Conservation (phyloP, 2,113 vertebrate genomes). For the Spea bombifrons region DNA sequence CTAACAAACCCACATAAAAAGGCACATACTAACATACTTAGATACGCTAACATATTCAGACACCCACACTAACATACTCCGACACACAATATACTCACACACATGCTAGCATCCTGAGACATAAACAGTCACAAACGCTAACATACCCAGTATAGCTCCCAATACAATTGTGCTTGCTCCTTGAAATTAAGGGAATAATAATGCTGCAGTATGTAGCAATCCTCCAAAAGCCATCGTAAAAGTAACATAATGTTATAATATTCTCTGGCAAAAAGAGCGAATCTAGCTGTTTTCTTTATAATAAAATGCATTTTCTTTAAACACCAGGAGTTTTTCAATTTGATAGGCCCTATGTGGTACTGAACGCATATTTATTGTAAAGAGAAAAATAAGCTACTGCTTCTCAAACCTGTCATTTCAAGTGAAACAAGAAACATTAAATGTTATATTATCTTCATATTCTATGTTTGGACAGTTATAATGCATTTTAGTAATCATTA, state of each 20-base stretch:
- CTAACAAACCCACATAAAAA: too few relatives aligned
- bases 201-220: too few relatives aligned
- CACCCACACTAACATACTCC: too few relatives aligned
- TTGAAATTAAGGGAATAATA: too few relatives aligned
- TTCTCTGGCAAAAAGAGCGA: slow-evolving; percentile 1
- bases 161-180: too few relatives aligned
- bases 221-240: too few relatives aligned
- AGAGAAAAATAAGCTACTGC: not conserved
- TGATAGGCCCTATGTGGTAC: slow-evolving; percentile 15
- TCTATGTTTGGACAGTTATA: not conserved
- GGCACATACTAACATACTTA: too few relatives aligned
- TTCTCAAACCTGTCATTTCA: not conserved
- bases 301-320: slow-evolving; percentile 8
- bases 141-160: too few relatives aligned
- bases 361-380: not conserved
- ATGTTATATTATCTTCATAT: not conserved
- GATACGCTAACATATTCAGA: too few relatives aligned
- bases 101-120: too few relatives aligned
- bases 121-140: too few relatives aligned
- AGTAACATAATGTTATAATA: not conserved
- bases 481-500: not conserved
- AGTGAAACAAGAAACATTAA: not conserved
- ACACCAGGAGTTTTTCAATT: slow-evolving; percentile 30
- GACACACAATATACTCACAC: too few relatives aligned
- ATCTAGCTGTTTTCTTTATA: not conserved